Conservation (phyloP, 2,888 invertebrate species). For the Drosophila differens region DNA sequence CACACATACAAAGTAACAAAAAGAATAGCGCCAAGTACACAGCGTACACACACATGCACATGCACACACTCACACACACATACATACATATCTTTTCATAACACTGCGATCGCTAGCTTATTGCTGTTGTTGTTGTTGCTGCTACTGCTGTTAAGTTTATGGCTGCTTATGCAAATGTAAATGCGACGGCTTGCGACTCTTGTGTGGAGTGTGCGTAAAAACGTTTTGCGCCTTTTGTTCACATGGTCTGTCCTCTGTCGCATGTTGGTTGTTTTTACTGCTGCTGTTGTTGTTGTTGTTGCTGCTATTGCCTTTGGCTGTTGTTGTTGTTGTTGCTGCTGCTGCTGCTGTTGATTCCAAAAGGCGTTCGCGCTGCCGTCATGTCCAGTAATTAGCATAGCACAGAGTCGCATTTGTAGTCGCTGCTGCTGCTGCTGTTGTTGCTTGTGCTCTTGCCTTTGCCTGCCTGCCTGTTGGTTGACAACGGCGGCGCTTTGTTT, state of each 20-base stretch:
- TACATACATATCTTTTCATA: slow-evolving; percentile 29
- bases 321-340: slow-evolving; percentile 18
- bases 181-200: slow-evolving; percentile 50
- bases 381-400: slow-evolving; percentile 81
- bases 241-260: slow-evolving; percentile 57
- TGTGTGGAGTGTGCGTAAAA: slow-evolving; percentile 73
- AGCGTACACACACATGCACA: not conserved
- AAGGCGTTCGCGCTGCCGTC: slow-evolving; percentile 68
- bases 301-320: slow-evolving; percentile 25
- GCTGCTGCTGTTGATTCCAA: slow-evolving; percentile 56
- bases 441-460: slow-evolving; percentile 11
- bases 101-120: slow-evolving; percentile 39
- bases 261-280: slow-evolving; percentile 21
- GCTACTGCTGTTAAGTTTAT: slow-evolving; percentile 59
- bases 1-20: not conserved
- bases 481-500: slow-evolving; percentile 78
- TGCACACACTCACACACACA: not conserved
- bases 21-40: slow-evolving; percentile 44
- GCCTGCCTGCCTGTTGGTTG: slow-evolving; percentile 28
- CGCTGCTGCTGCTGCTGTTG: slow-evolving; percentile 16
- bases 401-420: slow-evolving; percentile 66
- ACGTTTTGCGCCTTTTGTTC: slow-evolving; percentile 79
- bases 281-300: slow-evolving; percentile 13
- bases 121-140: slow-evolving; percentile 27
- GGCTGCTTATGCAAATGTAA: slow-evolving; percentile 79